Evolutionary conservation across 2,888 invertebrate species (phyloP).

Genomic region (Trachelus stipa): DNA sequence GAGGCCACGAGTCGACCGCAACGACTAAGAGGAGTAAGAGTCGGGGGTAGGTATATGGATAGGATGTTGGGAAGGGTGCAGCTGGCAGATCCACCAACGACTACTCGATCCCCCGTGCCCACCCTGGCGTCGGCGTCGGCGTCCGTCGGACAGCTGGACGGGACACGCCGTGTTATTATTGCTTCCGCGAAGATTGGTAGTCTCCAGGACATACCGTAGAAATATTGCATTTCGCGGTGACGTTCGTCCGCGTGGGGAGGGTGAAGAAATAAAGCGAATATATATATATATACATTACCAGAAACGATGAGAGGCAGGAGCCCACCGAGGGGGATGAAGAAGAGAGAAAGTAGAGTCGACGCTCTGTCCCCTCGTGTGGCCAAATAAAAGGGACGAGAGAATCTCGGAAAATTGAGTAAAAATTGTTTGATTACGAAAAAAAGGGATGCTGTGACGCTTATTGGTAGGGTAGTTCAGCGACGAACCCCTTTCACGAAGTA

Average conservation of each 20-base stretch:
- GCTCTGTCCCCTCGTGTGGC: background rate
- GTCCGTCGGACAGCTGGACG: constrained; percentile 54
- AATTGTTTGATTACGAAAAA: background rate
- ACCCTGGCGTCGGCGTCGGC: background rate
- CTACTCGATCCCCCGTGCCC: background rate
- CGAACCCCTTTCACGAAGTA: background rate
- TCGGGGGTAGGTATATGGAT: background rate
- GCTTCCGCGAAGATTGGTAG: constrained; percentile 62
- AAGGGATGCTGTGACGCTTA: background rate
- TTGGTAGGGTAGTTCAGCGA: background rate
- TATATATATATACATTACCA: constrained; percentile 32
- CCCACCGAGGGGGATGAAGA: background rate
- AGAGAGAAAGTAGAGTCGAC: constrained; percentile 6
- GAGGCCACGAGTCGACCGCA: constrained; percentile 24
- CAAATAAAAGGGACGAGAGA: background rate
- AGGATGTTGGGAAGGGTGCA: background rate
- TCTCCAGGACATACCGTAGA: constrained; percentile 52
- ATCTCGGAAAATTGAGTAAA: background rate
- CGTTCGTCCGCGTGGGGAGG: constrained; percentile 24
- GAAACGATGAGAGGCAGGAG: constrained; percentile 40
- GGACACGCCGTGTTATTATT: constrained; percentile 57
- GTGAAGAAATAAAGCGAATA: background rate
- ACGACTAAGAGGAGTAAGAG: constrained; percentile 21
- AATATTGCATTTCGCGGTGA: constrained; percentile 57
- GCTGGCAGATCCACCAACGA: background rate